phyloP scores from a whole-genome alignment of 2,888 invertebrate species.

The Pseudococcus longispinus region DNA sequence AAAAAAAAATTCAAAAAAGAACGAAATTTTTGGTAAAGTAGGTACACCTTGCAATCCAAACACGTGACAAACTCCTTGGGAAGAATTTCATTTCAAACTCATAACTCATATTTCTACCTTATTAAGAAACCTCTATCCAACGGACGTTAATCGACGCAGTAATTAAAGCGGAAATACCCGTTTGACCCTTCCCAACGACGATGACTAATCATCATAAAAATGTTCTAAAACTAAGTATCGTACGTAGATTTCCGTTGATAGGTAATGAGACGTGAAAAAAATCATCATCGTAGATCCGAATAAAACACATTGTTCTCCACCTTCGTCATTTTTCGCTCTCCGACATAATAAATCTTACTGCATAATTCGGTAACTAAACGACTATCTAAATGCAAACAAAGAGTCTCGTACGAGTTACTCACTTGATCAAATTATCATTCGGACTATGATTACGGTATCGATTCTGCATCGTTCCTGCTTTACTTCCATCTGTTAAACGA shows the following conservation, averaged over 20 bases:
- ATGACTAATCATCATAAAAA: not conserved
- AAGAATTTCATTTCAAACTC: not conserved
- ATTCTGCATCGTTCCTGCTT: slow-evolving; percentile 60
- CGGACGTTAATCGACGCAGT: not conserved
- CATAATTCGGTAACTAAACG: not conserved
- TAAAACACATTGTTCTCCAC: not conserved
- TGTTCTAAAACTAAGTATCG: not conserved
- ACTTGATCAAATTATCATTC: slow-evolving; percentile 78
- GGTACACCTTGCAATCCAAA: too few relatives aligned
- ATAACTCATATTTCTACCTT: not conserved
- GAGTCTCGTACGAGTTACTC: slow-evolving; percentile 60
- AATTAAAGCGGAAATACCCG: not conserved
- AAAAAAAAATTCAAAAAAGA: too few relatives aligned
- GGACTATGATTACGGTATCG: slow-evolving; percentile 71
- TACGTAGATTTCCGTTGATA: not conserved
- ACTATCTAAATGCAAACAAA: not conserved
- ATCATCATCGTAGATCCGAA: not conserved
- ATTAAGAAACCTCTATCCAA: not conserved
- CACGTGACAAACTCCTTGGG: not conserved
- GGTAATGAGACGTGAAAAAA: not conserved
- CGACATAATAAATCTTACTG: not conserved
- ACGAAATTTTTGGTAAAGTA: too few relatives aligned
- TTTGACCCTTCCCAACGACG: not conserved
- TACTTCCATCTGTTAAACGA: slow-evolving; percentile 63
- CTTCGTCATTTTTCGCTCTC: not conserved